phyloP scores from a whole-genome alignment of 37 sponge, comb jelly and placozoan genomes.

The Eunapius fragilis region DNA sequence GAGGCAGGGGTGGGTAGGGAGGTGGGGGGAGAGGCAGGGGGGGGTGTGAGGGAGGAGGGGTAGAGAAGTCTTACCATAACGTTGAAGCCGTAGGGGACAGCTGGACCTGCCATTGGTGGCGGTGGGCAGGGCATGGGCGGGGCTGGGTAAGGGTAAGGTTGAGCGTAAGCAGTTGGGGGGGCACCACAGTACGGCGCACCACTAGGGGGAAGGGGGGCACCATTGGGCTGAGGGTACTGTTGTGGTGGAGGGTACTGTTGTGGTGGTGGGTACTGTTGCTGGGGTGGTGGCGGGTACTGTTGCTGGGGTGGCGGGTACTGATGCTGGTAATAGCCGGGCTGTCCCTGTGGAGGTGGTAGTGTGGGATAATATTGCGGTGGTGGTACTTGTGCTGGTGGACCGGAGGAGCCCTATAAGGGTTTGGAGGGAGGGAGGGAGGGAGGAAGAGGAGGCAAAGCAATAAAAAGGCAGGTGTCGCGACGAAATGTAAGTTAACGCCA shows the following conservation, averaged over 20 bases:
- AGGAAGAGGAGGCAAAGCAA: neutral
- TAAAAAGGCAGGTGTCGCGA: neutral
- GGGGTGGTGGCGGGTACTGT: neutral
- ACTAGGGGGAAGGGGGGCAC: slow-evolving; percentile 1
- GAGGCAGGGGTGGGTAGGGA: neutral
- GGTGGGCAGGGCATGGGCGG: neutral
- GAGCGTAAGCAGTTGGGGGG: no score
- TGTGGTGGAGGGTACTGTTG: slow-evolving; percentile 5
- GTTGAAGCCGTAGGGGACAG: neutral
- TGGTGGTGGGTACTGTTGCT: neutral
- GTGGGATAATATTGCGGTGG: slow-evolving; percentile 1
- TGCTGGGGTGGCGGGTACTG: neutral
- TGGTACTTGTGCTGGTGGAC: neutral
- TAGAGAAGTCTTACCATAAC: neutral
- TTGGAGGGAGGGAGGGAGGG: neutral
- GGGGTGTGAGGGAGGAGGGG: neutral
- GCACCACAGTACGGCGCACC: neutral
- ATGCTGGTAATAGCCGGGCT: slow-evolving; percentile 18
- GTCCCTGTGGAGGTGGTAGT: slow-evolving; percentile 3
- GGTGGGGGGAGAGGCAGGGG: slow-evolving; percentile 1
- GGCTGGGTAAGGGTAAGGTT: no score
- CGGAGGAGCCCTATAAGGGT: neutral
- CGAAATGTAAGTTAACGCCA: no score
- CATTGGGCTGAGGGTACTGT: neutral
- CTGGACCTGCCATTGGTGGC: neutral